Evolutionary conservation across 2,113 vertebrate species (phyloP).

Genomic region (Alces alces): DNA sequence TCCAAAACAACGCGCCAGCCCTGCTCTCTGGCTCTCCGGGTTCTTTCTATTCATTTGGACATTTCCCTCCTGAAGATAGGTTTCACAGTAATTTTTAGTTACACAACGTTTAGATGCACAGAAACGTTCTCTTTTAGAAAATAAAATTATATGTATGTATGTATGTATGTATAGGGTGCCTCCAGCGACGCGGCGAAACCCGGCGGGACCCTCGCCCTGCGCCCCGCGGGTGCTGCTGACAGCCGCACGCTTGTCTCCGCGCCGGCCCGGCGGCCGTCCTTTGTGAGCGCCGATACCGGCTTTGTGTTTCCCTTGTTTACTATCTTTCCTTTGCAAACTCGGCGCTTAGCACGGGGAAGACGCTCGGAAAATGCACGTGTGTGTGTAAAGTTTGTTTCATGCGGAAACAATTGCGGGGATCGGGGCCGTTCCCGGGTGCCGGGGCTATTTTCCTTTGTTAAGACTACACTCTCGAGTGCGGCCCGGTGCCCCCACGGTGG

Average conservation of each 20-base stretch:
- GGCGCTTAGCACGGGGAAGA: not conserved
- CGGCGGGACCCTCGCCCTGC: not conserved
- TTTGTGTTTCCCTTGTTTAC: not conserved
- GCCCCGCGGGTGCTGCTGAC: not conserved
- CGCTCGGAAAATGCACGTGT: not conserved
- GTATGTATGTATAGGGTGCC: not conserved
- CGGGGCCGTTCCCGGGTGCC: too few relatives aligned
- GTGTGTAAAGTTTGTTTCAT: not conserved
- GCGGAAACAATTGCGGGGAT: not conserved
- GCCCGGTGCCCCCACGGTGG: not conserved
- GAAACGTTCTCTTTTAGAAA: not conserved
- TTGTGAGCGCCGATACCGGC: not conserved
- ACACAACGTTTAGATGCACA: not conserved
- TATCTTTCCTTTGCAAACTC: not conserved
- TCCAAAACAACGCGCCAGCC: too few relatives aligned
- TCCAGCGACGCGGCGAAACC: not conserved
- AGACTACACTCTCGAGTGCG: not conserved
- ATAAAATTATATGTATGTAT: not conserved
- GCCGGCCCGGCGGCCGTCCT: not conserved
- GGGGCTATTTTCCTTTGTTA: not conserved
- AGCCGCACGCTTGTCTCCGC: not conserved
- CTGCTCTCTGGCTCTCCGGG: not conserved
- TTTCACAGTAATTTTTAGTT: not conserved
- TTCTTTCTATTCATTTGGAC: not conserved
- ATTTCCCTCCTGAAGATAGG: too few relatives aligned